A percentile compares a stretch with the other conserved stretches of the same genome.
These are phyloP conservation scores for Heterotilapia buettikoferi DNA, from an alignment of 2,113 vertebrate species.

Conservation along the genomic window DNA sequence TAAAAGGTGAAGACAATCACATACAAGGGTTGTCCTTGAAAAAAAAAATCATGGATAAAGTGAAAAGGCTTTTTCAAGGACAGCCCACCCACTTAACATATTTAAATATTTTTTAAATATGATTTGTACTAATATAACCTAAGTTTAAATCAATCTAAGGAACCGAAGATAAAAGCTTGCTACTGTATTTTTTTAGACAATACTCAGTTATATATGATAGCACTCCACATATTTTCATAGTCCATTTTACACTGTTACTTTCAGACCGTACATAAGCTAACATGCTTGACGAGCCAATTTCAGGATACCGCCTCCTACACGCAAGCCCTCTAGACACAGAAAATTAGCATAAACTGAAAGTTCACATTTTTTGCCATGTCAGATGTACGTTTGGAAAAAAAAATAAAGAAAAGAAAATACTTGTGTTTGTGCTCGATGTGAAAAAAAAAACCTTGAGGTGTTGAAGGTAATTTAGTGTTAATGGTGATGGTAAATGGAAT, in stretches of 20 bases:
- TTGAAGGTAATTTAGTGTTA: slow-evolving; percentile 58
- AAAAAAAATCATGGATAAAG: neutral
- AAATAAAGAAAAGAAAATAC: slow-evolving; percentile 5
- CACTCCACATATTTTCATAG: slow-evolving; percentile 33
- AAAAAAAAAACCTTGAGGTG: slow-evolving; percentile 41
- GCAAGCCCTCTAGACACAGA: slow-evolving; percentile 35
- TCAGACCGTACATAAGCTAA: slow-evolving; percentile 61
- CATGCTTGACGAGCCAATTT: slow-evolving; percentile 34
- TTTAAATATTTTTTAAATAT: slow-evolving; percentile 40
- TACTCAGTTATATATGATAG: slow-evolving; percentile 23
- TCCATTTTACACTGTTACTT: slow-evolving; percentile 30
- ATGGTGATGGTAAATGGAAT: slow-evolving; percentile 49
- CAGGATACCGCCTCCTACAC: slow-evolving; percentile 43
- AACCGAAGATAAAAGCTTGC: slow-evolving; percentile 43
- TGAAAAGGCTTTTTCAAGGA: slow-evolving; percentile 36
- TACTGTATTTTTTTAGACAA: slow-evolving; percentile 69
- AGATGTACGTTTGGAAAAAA: slow-evolving; percentile 46
- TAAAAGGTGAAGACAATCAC: slow-evolving; percentile 67
- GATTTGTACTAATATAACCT: slow-evolving; percentile 37
- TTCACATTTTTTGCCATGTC: slow-evolving; percentile 62
- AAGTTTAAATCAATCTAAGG: slow-evolving; percentile 9
- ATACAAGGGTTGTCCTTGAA: slow-evolving; percentile 38
- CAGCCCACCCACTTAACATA: slow-evolving; percentile 39
- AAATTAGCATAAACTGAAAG: slow-evolving; percentile 41
- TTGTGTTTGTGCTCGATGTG: slow-evolving; percentile 71